Conservation (phyloP, 2,888 invertebrate species). For the Hecatera dysodea region DNA sequence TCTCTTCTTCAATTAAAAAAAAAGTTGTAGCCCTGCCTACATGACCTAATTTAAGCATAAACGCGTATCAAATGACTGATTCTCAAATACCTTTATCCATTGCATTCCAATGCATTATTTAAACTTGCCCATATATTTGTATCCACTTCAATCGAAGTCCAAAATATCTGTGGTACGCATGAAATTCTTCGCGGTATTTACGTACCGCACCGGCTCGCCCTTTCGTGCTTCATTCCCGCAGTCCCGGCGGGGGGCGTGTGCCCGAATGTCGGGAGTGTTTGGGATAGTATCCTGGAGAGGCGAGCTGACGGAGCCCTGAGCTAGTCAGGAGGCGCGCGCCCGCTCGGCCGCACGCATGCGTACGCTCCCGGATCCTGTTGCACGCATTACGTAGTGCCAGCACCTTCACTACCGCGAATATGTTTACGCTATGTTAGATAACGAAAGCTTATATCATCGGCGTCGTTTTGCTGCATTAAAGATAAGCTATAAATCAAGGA, state of each 20-base stretch:
- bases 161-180: slow-evolving; percentile 50
- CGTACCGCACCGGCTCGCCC: slow-evolving; percentile 51
- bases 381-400: slow-evolving; percentile 70
- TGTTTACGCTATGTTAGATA: slow-evolving; percentile 57
- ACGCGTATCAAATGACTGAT: neutral
- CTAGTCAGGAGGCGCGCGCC: slow-evolving; percentile 83
- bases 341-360: slow-evolving; percentile 84
- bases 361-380: slow-evolving; percentile 78
- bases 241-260: slow-evolving; percentile 77
- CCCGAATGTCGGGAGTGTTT: slow-evolving; percentile 71
- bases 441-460: slow-evolving; percentile 38
- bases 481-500: slow-evolving; percentile 25
- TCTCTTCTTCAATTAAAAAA: too few relatives aligned
- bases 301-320: slow-evolving; percentile 62
- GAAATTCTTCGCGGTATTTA: slow-evolving; percentile 63
- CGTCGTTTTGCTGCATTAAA: slow-evolving; percentile 10
- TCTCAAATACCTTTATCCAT: slow-evolving; percentile 4
- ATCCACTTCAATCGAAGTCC: slow-evolving; percentile 36
- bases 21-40: neutral
- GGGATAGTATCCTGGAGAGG: slow-evolving; percentile 73
- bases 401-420: slow-evolving; percentile 52
- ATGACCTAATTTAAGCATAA: slow-evolving; percentile 18
- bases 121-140: slow-evolving; percentile 36
- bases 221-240: slow-evolving; percentile 63
- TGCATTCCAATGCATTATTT: slow-evolving; percentile 37